These are phyloP conservation scores for Actinia equina DNA, from an alignment of 64 coral and sea anemone species.

Conservation along the genomic window DNA sequence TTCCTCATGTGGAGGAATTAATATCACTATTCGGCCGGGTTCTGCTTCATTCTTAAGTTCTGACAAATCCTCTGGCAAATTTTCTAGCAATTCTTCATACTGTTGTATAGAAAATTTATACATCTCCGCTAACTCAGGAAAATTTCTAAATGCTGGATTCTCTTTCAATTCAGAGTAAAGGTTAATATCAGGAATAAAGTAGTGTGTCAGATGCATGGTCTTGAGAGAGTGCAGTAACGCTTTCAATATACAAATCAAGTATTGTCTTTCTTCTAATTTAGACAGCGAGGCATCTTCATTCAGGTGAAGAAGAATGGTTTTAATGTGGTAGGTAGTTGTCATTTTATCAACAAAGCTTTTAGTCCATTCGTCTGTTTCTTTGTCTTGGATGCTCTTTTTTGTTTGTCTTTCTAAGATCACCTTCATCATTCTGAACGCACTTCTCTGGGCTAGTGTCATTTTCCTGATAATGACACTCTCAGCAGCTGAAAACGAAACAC, in stretches of 20 bases:
- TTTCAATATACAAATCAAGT: background rate
- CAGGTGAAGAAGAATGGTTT: background rate
- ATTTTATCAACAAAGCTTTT: background rate
- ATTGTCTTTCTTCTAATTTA: background rate
- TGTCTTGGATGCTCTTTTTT: background rate
- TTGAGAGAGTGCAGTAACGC: background rate
- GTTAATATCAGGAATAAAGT: background rate
- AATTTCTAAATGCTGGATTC: background rate
- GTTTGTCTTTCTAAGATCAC: background rate
- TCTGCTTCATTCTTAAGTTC: background rate
- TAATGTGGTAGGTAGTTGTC: background rate
- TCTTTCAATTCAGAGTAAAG: background rate
- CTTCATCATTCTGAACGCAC: background rate
- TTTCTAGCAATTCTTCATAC: background rate
- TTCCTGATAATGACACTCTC: background rate
- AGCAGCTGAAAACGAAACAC: constrained; percentile 13
- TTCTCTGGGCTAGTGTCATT: background rate
- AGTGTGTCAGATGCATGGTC: background rate
- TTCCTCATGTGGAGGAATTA: too few species aligned
- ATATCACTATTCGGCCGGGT: background rate
- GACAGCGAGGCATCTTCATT: constrained; percentile 5
- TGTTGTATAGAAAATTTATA: background rate
- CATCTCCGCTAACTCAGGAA: background rate
- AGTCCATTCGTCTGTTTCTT: background rate
- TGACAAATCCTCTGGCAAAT: background rate